Evolutionary conservation across 2,113 vertebrate genomes (phyloP).

Genomic region (Dromas ardeola): DNA sequence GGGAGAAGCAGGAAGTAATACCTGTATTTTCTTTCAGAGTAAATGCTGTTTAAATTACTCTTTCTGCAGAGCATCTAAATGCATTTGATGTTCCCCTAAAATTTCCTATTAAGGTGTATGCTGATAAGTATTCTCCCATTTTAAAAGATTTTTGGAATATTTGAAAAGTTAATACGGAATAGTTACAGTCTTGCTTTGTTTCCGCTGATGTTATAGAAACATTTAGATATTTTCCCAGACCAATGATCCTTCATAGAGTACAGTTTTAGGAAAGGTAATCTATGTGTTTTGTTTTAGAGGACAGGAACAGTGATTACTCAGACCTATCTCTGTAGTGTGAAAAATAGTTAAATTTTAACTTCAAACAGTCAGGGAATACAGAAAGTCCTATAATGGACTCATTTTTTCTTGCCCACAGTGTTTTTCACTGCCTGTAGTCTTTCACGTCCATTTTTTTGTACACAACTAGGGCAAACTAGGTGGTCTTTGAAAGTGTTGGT

Average conservation of each 20-base stretch:
- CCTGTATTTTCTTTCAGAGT: not conserved
- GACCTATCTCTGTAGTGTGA: fast-evolving
- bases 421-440: not conserved
- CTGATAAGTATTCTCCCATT: not conserved
- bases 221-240: not conserved
- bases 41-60: slow-evolving; percentile 34
- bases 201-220: not conserved
- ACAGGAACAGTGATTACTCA: not conserved
- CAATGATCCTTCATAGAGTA: not conserved
- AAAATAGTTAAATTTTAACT: not conserved
- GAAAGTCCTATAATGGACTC: not conserved
- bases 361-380: not conserved
- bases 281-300: not conserved
- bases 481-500: not conserved
- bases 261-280: not conserved
- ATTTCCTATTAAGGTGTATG: not conserved
- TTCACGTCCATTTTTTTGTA: not conserved
- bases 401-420: not conserved
- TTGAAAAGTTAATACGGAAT: not conserved
- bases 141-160: not conserved
- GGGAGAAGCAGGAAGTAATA: not conserved
- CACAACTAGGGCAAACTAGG: not conserved
- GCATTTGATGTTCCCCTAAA: not conserved
- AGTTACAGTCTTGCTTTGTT: not conserved
- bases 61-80: not conserved